Base-by-base conservation (phyloP, 92 coral and sea anemone species). In the Phymanthus crucifer region DNA sequence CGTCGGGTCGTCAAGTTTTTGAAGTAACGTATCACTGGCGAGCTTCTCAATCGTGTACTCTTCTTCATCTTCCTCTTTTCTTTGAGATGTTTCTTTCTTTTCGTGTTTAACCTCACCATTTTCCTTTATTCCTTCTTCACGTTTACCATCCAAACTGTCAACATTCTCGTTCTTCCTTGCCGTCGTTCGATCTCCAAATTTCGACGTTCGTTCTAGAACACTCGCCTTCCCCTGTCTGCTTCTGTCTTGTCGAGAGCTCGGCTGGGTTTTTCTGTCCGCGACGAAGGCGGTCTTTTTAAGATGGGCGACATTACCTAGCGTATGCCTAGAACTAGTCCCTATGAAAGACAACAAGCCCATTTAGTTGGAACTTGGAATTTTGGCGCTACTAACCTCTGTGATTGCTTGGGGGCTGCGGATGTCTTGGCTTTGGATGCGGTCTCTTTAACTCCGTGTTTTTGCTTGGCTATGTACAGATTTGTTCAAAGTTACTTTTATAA, bases 1-100 rank as follows among this genome's bases (percentile, higher is more conserved):
- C 26, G 35, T 72, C 31, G 81, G 64, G 34, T 85, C 92, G 18
- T 82, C 71, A 37, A 78, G 72, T 35, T 78, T 78, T 72, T 64
- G 24, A 13, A 78, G 21, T 31, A 76, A 52, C 18, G 87, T 87
- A 68, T 72, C 89, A 19, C 70, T 65, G 35, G 91, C 74, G 69
- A 87, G 67, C 18, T 84, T 24, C 50, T 84, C 85, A 32, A 75
- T 80, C 71, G 52, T 73, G 66, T 43, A 81, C 40, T 73, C 84
- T 24, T 74, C 84, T 12, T 75, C 78, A n/a, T 18, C 18, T n/a
- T 67, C 77, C 8, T 74, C 54, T 72, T 64, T 54, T 43, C 78
- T 52, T 48, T 76, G 11, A 10, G 71, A 23, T 52, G 58, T 10
- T 1, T 71, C 71, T 13, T 27, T 29, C 9, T 71, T 56, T 17